Conservation (phyloP, 2,797 vertebrate genomes). For the Fistularia tabacaria region DNA sequence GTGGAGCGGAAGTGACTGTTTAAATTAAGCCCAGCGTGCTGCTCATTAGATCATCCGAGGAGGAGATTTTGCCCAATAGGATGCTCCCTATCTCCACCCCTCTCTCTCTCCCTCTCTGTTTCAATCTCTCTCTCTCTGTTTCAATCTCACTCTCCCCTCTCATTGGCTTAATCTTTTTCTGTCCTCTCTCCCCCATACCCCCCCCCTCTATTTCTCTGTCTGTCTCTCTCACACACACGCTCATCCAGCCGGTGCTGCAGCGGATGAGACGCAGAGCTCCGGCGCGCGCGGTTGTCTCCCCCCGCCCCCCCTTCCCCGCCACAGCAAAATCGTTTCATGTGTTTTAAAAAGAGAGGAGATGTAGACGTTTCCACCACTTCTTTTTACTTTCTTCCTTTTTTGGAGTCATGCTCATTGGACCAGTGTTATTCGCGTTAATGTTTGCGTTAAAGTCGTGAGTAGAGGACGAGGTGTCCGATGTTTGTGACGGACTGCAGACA, state of each 20-base stretch:
- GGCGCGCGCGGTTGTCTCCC: constrained; percentile 30
- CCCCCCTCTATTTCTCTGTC: constrained; percentile 3
- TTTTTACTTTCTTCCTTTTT: constrained; percentile 6
- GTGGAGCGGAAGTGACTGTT: constrained; percentile 16
- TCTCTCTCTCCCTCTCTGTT: too few relatives aligned
- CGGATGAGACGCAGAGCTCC: constrained; percentile 64
- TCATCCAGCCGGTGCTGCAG: constrained; percentile 59
- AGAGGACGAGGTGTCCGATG: too few relatives aligned
- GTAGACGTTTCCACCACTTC: constrained; percentile 15
- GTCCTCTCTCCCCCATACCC: constrained; percentile 19
- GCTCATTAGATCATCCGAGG: too few relatives aligned
- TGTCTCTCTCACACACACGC: constrained; percentile 8
- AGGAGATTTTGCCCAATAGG: too few relatives aligned
- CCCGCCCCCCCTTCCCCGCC: neutral
- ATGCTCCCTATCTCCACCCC: too few relatives aligned
- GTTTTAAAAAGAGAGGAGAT: constrained; percentile 19
- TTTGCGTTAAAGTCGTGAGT: too few relatives aligned
- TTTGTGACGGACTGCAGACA: too few relatives aligned
- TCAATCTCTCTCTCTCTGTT: too few relatives aligned
- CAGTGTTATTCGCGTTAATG: too few relatives aligned
- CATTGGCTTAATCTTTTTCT: constrained; percentile 3
- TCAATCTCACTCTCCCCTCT: too few relatives aligned
- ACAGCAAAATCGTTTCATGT: constrained; percentile 37
- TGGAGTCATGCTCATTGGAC: neutral
- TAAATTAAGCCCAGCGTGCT: constrained; percentile 31